Evolutionary conservation across 2,888 invertebrate genomes (phyloP), one percentile per base, ranked within the genome.

Genomic region (Cinara cedri): DNA sequence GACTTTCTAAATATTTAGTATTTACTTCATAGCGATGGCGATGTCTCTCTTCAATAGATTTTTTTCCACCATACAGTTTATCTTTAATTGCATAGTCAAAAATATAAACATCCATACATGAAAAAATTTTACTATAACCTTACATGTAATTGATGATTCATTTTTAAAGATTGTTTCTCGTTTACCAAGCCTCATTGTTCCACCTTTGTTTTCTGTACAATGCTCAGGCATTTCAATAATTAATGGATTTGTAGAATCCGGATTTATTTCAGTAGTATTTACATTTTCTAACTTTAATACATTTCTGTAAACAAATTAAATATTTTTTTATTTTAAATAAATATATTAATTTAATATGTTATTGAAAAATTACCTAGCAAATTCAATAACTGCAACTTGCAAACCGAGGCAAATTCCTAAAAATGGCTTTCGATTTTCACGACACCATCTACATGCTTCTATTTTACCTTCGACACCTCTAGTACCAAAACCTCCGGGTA

Each of bases 181-280:
- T 85, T 92, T 94, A n/a, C 99, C 99, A 66, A 99, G 88, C 81
- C 99, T 88, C 99, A 99, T 99, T 0, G 99, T 99, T 11, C 98
- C 99, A 1, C 99, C 99, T 89, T 96, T 90, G 83, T 93, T 90
- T 0, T 95, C 97, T 0, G 92, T 91, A 85, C 96, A 95, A 86
- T 98, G 97, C 87, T 99, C 99, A 0, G 98, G 98, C 99, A 99
- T 99, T 84, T 99, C 98, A 82, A 99, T 94, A 6, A 99, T 94
- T 55, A 98, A 88, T 46, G 95, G 93, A 86, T 81, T 62, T 55
- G 44, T 68, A 1, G 93, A 91, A 3, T 91, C 87, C 0, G 92
- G 89, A 83, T 92, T 89, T 54, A 95, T 91, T 87, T 98, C 99
- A 0, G 94, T 93, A 3, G 93, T 83, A 72, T 83, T 81, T 8